Percentiles rank a stretch among this genome's conserved stretches.
Conservation (phyloP, 2,113 vertebrate genomes). For the Aspiorhynchus laticeps region DNA sequence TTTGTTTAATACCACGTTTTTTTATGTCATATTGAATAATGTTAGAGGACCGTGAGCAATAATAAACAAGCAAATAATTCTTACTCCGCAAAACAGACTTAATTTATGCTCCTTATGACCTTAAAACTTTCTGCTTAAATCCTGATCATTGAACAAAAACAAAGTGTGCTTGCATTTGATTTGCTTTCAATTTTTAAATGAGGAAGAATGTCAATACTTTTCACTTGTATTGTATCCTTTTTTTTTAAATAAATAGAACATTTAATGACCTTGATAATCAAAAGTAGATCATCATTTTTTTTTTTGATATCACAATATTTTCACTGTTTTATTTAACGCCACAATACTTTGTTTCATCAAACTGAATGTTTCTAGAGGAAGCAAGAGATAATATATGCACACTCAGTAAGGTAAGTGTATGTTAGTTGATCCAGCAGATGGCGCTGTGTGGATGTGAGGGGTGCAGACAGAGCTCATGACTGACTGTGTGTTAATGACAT, state of each 20-base stretch:
- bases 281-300: neutral
- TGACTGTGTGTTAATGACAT: neutral
- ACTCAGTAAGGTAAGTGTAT: neutral
- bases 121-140: neutral
- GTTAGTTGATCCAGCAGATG: constrained; percentile 30
- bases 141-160: neutral
- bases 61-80: no score
- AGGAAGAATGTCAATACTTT: no score
- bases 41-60: no score
- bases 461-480: neutral
- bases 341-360: neutral
- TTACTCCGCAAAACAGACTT: no score
- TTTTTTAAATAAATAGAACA: no score
- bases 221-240: no score
- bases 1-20: neutral
- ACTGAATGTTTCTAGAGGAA: no score
- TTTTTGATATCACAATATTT: neutral
- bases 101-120: neutral
- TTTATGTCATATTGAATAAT: neutral
- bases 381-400: neutral
- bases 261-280: neutral
- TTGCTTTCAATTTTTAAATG: no score
- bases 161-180: neutral
- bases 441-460: constrained; percentile 54
- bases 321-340: neutral